Percentiles rank a stretch among this genome's conserved stretches.
Conservation (phyloP, 2,113 vertebrate genomes). For the Serilophus lunatus region DNA sequence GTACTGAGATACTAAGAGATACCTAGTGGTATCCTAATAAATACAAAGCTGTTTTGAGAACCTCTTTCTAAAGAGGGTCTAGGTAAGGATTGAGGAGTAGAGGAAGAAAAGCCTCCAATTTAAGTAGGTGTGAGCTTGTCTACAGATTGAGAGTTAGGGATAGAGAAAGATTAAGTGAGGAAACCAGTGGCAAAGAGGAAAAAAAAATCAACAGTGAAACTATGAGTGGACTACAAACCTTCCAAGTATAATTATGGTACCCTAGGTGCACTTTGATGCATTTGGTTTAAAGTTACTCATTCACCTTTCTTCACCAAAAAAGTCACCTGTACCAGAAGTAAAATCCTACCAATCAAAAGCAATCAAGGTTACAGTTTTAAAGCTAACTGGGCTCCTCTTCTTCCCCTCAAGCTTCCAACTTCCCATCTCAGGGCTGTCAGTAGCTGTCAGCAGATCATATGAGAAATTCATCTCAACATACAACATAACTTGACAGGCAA, state of each 20-base stretch:
- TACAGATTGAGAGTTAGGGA: not conserved
- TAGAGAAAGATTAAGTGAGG: not conserved
- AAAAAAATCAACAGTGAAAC: not conserved
- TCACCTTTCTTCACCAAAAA: not conserved
- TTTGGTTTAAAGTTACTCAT: not conserved
- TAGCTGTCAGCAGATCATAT: conserved; percentile 25
- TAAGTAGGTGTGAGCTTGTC: not conserved
- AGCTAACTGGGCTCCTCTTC: not conserved
- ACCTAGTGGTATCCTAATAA: not conserved
- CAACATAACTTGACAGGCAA: conserved; percentile 49
- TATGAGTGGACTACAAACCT: not conserved
- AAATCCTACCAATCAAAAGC: not conserved
- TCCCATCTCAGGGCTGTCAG: conserved; percentile 31
- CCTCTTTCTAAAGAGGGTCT: not conserved
- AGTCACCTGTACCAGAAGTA: not conserved
- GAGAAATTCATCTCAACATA: conserved; percentile 40
- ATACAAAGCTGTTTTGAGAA: not conserved
- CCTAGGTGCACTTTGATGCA: not conserved
- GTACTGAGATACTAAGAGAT: not conserved
- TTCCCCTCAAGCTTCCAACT: not conserved
- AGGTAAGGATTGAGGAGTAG: not conserved
- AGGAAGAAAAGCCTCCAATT: not conserved
- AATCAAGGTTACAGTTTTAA: conserved; percentile 7
- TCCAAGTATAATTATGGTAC: not conserved
- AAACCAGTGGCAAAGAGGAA: not conserved